These are phyloP conservation scores for Artemia sp. DNA, from an alignment of 2,888 invertebrate genomes.

Conservation along the genomic window DNA sequence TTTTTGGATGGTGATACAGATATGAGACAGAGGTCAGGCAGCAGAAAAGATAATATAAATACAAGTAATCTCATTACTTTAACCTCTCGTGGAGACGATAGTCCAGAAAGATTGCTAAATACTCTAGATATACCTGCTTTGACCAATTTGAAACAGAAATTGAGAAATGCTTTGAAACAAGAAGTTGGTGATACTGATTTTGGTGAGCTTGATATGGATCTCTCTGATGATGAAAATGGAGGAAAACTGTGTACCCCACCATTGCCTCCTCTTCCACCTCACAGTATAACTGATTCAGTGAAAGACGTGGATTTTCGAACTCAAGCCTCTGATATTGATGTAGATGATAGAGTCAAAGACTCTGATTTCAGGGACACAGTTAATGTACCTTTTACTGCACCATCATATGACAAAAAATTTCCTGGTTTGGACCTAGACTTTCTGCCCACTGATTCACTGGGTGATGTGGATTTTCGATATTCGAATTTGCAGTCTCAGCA, in stretches of 20 bases:
- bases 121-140: constrained; percentile 7
- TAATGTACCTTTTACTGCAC: no score
- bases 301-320: constrained; percentile 8
- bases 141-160: not conserved
- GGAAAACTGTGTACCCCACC: not conserved
- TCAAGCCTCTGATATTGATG: no score
- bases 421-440: no score
- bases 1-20: constrained; percentile 6
- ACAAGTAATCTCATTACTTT: not conserved
- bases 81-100: constrained; percentile 1
- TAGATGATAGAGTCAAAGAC: no score
- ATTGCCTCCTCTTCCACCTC: not conserved
- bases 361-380: no score
- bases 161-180: not conserved
- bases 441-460: no score
- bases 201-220: not conserved
- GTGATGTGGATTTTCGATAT: no score
- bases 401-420: no score
- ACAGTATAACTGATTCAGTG: no score
- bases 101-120: not conserved
- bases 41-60: not conserved
- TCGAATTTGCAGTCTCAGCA: no score
- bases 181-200: not conserved
- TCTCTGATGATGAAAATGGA: not conserved
- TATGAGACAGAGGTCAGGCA: not conserved